Conservation (phyloP, 2,888 invertebrate species). For the Cryptophagus acutangulus region DNA sequence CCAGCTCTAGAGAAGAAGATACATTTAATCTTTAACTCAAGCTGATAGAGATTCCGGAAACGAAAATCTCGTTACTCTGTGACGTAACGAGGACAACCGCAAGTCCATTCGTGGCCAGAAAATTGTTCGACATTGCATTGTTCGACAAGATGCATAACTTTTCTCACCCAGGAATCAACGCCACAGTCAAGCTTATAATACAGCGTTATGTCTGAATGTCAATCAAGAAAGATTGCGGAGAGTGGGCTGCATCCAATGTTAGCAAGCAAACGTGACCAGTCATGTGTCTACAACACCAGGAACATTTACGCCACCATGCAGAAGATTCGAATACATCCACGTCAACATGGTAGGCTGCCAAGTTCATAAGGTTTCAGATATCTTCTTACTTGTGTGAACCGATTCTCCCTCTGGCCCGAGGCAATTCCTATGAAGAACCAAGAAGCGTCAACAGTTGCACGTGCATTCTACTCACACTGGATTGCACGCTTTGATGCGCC, state of each 20-base stretch:
- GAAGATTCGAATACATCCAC: constrained; percentile 9
- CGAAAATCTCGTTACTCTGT: no score
- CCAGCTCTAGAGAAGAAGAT: neutral
- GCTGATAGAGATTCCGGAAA: no score
- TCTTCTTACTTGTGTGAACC: constrained; percentile 17
- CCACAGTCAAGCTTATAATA: constrained; percentile 29
- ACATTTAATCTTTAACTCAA: no score
- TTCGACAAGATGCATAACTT: constrained; percentile 26
- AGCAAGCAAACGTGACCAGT: neutral
- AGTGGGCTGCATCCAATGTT: constrained; percentile 26
- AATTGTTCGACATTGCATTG: constrained; percentile 7
- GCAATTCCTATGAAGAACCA: constrained; percentile 14
- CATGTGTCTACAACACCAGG: neutral
- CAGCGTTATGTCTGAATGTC: constrained; percentile 28
- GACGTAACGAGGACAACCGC: neutral
- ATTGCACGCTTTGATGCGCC: constrained; percentile 13
- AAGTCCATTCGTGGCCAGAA: neutral
- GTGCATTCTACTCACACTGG: constrained; percentile 4
- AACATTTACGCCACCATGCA: neutral
- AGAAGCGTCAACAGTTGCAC: neutral
- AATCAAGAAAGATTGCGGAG: constrained; percentile 18
- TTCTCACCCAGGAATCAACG: constrained; percentile 31
- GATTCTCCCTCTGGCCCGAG: constrained; percentile 21
- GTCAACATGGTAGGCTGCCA: constrained; percentile 20
- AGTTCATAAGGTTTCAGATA: constrained; percentile 13